These are phyloP conservation scores for Rhynchomys soricoides DNA, from an alignment of 2,113 vertebrate genomes.

Conservation along the genomic window DNA sequence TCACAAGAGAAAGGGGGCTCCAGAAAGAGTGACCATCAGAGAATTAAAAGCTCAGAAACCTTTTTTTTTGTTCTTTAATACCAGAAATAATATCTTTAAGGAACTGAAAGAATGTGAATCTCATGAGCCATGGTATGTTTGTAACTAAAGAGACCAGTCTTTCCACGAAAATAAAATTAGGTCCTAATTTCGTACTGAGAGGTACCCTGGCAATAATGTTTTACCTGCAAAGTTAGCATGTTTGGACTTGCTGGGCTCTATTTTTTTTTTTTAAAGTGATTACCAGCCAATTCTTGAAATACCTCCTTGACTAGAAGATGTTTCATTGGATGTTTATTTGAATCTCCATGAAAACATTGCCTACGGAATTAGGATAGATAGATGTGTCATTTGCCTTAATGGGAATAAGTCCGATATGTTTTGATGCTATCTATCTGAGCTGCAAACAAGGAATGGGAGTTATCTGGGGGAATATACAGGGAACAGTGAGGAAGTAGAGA, in stretches of 20 bases:
- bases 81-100: constrained; percentile 44
- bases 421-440: neutral
- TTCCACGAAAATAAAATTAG: neutral
- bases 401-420: neutral
- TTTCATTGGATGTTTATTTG: neutral
- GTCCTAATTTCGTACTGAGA: neutral
- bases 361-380: neutral
- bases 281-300: neutral
- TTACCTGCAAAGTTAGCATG: neutral
- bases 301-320: neutral
- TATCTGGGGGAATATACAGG: neutral
- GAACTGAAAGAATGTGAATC: constrained; percentile 56
- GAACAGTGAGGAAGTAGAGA: neutral
- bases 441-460: neutral
- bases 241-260: neutral
- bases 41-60: neutral
- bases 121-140: neutral
- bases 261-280: neutral
- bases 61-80: neutral
- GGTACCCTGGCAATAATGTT: neutral
- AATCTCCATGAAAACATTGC: neutral
- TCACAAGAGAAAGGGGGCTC: neutral
- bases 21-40: neutral
- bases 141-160: constrained; percentile 56
- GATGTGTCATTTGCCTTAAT: neutral